Evolutionary conservation across 1,140 invertebrate genomes (phyloP).

Genomic region (Adoxophyes honmai): DNA sequence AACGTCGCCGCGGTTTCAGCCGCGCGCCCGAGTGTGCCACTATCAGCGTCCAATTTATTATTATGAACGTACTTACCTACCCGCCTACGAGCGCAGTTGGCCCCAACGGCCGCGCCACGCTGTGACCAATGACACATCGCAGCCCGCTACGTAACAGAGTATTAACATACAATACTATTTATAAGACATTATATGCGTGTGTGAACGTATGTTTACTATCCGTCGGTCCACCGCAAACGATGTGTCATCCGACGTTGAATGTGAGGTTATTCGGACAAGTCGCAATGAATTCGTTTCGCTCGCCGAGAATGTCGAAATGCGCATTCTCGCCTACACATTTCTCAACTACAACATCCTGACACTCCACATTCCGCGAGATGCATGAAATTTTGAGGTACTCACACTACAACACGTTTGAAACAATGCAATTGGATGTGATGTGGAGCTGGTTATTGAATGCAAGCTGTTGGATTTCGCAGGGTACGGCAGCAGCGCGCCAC

Average conservation of each 20-base stretch:
- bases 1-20: conserved; percentile 48
- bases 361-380: no score
- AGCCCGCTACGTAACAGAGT: conserved; percentile 58
- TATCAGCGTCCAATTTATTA: conserved; percentile 29
- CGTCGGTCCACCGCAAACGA: conserved; percentile 53
- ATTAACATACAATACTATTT: conserved; percentile 68
- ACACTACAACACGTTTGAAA: no score
- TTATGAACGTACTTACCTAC: conserved; percentile 39
- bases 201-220: conserved; percentile 68
- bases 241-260: conserved; percentile 70
- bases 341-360: neutral
- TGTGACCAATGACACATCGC: conserved; percentile 54
- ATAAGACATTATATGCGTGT: conserved; percentile 57
- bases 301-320: neutral
- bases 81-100: conserved; percentile 42
- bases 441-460: no score
- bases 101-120: conserved; percentile 29
- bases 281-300: conserved; percentile 8
- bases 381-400: no score
- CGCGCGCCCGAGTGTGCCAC: conserved; percentile 42
- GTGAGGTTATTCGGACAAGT: conserved; percentile 56
- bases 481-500: conserved; percentile 72
- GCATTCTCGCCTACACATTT: neutral
- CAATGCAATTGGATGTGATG: no score
- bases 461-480: conserved; percentile 44